Evolutionary conservation across 1,140 invertebrate genomes (phyloP).

Genomic region (Dreissena rostriformis): DNA sequence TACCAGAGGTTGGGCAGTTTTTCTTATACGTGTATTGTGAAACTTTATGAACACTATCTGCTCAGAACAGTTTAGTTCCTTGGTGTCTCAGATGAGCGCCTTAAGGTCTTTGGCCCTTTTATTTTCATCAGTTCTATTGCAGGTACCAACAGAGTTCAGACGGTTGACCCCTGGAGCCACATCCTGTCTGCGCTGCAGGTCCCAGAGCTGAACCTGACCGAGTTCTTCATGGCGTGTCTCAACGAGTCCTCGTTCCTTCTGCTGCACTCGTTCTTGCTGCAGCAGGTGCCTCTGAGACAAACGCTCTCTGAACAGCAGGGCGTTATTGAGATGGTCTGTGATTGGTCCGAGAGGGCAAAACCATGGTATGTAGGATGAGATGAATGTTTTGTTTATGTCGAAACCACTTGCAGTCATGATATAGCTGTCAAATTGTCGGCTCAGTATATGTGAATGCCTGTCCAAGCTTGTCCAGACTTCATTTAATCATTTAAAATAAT

Average conservation of each 20-base stretch:
- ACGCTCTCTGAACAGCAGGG: constrained; percentile 67
- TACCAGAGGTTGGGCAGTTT: no score
- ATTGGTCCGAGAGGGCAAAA: constrained; percentile 73
- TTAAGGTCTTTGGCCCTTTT: no score
- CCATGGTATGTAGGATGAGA: constrained; percentile 70
- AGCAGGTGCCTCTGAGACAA: constrained; percentile 73
- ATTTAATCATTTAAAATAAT: no score
- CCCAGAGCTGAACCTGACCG: constrained; percentile 74
- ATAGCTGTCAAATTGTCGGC: no score
- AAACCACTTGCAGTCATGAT: neutral
- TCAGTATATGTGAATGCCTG: no score
- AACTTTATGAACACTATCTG: no score
- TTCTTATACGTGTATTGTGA: no score
- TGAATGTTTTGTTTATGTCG: neutral
- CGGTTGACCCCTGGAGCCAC: constrained; percentile 68
- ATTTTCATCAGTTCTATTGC: no score
- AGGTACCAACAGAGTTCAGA: no score
- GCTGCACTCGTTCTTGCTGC: constrained; percentile 73
- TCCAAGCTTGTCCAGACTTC: no score
- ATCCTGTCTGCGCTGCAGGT: constrained; percentile 75
- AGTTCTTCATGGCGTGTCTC: constrained; percentile 74
- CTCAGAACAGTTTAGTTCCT: no score
- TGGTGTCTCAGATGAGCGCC: no score
- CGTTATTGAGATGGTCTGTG: constrained; percentile 68
- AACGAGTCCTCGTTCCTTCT: constrained; percentile 72